Evolutionary conservation across 30 jellyfish, hydroid and myxozoan genomes (phyloP).

Genomic region (Sanderia malayensis): DNA sequence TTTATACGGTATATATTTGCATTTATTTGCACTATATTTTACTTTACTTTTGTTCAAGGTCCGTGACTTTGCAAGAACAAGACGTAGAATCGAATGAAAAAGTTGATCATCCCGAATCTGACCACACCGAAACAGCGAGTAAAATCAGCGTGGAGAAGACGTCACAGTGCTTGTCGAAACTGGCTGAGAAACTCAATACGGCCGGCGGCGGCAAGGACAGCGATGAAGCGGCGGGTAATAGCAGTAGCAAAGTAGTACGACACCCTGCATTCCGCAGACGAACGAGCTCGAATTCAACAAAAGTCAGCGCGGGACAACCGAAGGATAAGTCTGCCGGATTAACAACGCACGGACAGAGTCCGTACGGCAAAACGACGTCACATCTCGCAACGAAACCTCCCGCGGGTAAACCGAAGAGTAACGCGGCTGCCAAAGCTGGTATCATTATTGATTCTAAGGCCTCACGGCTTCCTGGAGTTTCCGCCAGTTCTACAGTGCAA

Average conservation of each 20-base stretch:
- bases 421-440: background rate
- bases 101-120: background rate
- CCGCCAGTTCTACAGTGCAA: background rate
- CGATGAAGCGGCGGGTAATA: background rate
- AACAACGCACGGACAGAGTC: conserved; percentile 56
- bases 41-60: too few species aligned
- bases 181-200: conserved; percentile 56
- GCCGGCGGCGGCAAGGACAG: too few species aligned
- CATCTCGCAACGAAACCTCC: conserved; percentile 39
- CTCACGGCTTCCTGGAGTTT: conserved; percentile 10
- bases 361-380: conserved; percentile 48
- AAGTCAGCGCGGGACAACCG: conserved; percentile 30
- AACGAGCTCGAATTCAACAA: conserved; percentile 43
- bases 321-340: conserved; percentile 36
- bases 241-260: conserved; percentile 25
- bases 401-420: conserved; percentile 2
- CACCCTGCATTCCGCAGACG: conserved; percentile 41
- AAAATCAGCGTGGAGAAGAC: conserved; percentile 17
- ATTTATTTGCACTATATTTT: too few species aligned
- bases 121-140: background rate
- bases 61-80: background rate
- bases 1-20: too few species aligned
- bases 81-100: background rate
- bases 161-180: conserved; percentile 36
- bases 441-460: background rate